Evolutionary conservation across 1,140 invertebrate species (phyloP).

Genomic region (Bombyx mori): DNA sequence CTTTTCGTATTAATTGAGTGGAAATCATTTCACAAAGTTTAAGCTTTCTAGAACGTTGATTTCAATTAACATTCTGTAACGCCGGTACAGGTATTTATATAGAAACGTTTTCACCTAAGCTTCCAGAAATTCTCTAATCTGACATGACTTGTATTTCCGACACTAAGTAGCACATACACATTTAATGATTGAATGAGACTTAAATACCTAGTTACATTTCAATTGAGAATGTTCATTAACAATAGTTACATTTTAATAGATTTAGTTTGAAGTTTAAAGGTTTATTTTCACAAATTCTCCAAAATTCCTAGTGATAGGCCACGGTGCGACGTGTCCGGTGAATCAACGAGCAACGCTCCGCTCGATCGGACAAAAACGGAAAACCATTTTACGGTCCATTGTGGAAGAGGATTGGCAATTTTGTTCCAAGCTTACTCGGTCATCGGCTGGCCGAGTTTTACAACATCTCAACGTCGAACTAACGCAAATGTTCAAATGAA

Average conservation of each 20-base stretch:
- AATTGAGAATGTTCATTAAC: too few species aligned
- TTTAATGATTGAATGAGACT: too few species aligned
- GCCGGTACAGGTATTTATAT: too few species aligned
- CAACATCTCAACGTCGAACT: slow-evolving; percentile 46
- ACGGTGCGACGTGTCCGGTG: slow-evolving; percentile 58
- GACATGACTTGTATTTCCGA: too few species aligned
- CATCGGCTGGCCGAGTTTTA: slow-evolving; percentile 55
- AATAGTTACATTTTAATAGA: not conserved
- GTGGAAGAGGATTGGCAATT: slow-evolving; percentile 68
- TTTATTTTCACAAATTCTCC: slow-evolving; percentile 53
- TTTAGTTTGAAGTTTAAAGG: slow-evolving; percentile 30
- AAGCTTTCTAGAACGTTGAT: too few species aligned
- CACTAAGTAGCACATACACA: too few species aligned
- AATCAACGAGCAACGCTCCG: slow-evolving; percentile 61
- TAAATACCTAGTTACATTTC: too few species aligned
- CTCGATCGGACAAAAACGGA: slow-evolving; percentile 65
- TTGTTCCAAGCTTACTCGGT: slow-evolving; percentile 60
- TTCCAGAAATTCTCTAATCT: too few species aligned
- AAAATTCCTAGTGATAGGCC: slow-evolving; percentile 48
- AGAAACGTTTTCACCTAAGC: too few species aligned
- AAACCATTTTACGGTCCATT: slow-evolving; percentile 69
- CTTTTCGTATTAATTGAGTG: too few species aligned
- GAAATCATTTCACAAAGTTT: too few species aligned
- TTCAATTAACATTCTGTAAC: too few species aligned
- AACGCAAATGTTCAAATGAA: slow-evolving; percentile 35